phyloP scores from a whole-genome alignment of 2,888 invertebrate genomes.

The Cosmia pyralina region DNA sequence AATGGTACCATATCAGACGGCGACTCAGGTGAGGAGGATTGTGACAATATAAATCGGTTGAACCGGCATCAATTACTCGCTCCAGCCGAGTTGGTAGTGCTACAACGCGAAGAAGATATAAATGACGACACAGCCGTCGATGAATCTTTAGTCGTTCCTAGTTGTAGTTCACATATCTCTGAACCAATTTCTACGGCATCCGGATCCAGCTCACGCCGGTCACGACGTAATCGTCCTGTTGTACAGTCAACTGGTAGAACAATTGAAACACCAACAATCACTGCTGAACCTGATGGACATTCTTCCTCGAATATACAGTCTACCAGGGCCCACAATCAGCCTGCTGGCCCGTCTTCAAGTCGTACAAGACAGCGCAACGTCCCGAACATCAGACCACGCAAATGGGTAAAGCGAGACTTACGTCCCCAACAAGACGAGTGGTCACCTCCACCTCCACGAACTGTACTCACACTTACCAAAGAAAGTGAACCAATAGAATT shows the following conservation, averaged over 20 bases:
- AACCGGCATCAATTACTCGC: slow-evolving; percentile 1
- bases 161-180: background rate
- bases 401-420: too few relatives aligned
- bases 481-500: background rate
- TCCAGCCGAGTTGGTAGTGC: slow-evolving; percentile 3
- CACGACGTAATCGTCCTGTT: background rate
- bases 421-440: background rate
- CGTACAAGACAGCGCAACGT: background rate
- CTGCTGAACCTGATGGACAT: background rate
- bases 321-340: background rate
- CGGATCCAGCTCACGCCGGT: background rate
- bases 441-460: background rate
- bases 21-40: slow-evolving; percentile 8
- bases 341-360: background rate
- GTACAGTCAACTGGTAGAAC: background rate
- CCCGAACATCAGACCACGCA: background rate
- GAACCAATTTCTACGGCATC: slow-evolving; percentile 9
- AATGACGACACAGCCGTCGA: background rate
- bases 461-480: background rate
- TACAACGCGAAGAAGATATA: background rate
- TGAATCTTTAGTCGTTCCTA: background rate
- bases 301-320: background rate
- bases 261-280: background rate
- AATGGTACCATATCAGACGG: background rate
- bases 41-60: background rate